Evolutionary conservation across 2,888 invertebrate species (phyloP).

Genomic region (Thymelicus sylvestris): DNA sequence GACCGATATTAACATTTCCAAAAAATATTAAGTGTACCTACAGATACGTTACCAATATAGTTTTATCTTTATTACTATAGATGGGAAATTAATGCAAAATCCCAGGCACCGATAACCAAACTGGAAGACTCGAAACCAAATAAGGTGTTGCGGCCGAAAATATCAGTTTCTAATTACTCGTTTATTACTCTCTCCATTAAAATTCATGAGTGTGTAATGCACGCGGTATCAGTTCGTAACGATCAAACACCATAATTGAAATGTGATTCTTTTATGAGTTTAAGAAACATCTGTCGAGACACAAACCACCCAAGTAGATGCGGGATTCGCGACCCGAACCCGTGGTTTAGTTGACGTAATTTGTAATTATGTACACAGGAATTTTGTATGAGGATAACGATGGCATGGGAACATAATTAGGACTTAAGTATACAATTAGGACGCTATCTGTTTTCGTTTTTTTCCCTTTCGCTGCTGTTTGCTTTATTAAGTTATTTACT

Average conservation of each 20-base stretch:
- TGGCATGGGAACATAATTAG: neutral
- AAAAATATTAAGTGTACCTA: neutral
- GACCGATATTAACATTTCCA: neutral
- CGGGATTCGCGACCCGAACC: slow-evolving; percentile 20
- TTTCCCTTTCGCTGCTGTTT: neutral
- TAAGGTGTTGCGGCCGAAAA: slow-evolving; percentile 22
- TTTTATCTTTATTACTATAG: neutral
- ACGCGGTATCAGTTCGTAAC: slow-evolving; percentile 59
- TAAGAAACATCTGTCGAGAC: slow-evolving; percentile 61
- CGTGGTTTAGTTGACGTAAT: slow-evolving; percentile 19
- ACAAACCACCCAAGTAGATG: slow-evolving; percentile 67
- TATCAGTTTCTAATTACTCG: slow-evolving; percentile 39
- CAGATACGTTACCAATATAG: neutral
- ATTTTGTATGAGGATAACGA: slow-evolving; percentile 9
- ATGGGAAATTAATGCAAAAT: slow-evolving; percentile 10
- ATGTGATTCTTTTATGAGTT: slow-evolving; percentile 63
- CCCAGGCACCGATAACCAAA: neutral
- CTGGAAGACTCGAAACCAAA: slow-evolving; percentile 6
- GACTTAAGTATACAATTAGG: neutral
- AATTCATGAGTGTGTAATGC: slow-evolving; percentile 67
- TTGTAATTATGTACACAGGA: slow-evolving; percentile 7
- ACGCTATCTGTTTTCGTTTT: neutral
- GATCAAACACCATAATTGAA: slow-evolving; percentile 62
- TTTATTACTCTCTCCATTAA: slow-evolving; percentile 53
- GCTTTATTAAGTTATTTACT: neutral